These are phyloP conservation scores for Calonectris borealis DNA, from an alignment of 2,113 vertebrate species.

Conservation along the genomic window DNA sequence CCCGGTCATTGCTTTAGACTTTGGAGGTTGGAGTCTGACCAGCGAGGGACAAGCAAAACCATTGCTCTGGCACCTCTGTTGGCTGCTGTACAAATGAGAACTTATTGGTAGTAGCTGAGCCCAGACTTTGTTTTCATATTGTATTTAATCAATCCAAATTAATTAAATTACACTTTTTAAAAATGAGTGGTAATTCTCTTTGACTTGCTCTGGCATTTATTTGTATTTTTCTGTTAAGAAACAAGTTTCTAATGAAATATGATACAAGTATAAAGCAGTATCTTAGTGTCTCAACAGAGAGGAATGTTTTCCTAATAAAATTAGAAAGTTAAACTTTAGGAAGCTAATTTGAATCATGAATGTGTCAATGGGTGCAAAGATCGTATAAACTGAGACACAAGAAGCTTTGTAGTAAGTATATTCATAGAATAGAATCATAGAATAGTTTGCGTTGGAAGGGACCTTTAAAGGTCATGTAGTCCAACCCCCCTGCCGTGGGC, in stretches of 20 bases:
- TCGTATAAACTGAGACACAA: background rate
- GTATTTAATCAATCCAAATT: background rate
- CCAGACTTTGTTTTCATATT: background rate
- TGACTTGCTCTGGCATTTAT: background rate
- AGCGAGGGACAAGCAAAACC: background rate
- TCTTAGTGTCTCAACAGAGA: background rate
- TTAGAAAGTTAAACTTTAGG: background rate
- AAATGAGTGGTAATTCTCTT: background rate
- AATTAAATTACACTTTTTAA: background rate
- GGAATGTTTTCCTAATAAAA: constrained; percentile 17
- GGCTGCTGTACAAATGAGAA: background rate
- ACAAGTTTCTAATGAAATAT: background rate
- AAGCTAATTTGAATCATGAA: background rate
- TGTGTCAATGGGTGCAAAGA: background rate
- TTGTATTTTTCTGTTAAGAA: background rate
- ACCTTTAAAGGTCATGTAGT: too few relatives aligned
- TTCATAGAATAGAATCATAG: too few relatives aligned
- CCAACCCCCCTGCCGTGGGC: too few relatives aligned
- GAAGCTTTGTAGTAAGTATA: background rate
- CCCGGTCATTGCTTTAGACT: background rate
- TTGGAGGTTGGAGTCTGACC: background rate
- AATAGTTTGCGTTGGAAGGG: too few relatives aligned
- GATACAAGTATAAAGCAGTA: background rate
- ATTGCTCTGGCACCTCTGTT: background rate
- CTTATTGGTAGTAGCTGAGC: background rate